Percentiles rank a stretch among this genome's conserved stretches.
Conservation (phyloP, 2,113 vertebrate genomes). For the Rhea pennata region DNA sequence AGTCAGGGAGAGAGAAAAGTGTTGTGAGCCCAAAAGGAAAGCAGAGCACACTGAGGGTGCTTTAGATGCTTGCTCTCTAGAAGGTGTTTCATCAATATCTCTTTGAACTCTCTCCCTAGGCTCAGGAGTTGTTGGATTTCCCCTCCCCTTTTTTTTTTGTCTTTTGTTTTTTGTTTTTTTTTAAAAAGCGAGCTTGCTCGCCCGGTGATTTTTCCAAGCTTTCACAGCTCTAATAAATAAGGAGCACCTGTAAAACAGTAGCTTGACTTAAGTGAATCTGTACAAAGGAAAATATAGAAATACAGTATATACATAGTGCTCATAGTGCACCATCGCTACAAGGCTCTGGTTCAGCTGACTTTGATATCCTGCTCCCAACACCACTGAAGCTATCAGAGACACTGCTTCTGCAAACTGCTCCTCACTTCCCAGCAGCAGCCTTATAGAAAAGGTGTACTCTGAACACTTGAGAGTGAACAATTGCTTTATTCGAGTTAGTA, state of each 20-base stretch:
- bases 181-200: constrained; percentile 83
- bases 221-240: constrained; percentile 88
- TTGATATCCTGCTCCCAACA: constrained; percentile 25
- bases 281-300: constrained; percentile 87
- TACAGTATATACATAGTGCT: constrained; percentile 85
- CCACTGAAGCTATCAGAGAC: neutral
- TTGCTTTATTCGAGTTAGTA: constrained; percentile 87
- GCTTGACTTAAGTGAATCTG: constrained; percentile 84
- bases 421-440: constrained; percentile 55
- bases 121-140: constrained; percentile 62
- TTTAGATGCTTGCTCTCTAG: constrained; percentile 46
- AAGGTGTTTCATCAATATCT: constrained; percentile 57
- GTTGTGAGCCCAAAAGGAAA: constrained; percentile 64
- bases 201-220: constrained; percentile 80
- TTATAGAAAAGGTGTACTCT: constrained; percentile 74
- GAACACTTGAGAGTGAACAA: constrained; percentile 81
- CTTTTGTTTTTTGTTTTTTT: constrained; percentile 49
- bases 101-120: constrained; percentile 76
- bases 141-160: neutral
- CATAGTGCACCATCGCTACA: constrained; percentile 71
- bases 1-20: constrained; percentile 76
- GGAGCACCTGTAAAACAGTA: constrained; percentile 87
- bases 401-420: constrained; percentile 30
- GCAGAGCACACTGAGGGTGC: constrained; percentile 50
- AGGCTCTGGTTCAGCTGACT: constrained; percentile 60